Evolutionary conservation across 2,113 vertebrate genomes (phyloP).

Genomic region (Halcyon malimbica): DNA sequence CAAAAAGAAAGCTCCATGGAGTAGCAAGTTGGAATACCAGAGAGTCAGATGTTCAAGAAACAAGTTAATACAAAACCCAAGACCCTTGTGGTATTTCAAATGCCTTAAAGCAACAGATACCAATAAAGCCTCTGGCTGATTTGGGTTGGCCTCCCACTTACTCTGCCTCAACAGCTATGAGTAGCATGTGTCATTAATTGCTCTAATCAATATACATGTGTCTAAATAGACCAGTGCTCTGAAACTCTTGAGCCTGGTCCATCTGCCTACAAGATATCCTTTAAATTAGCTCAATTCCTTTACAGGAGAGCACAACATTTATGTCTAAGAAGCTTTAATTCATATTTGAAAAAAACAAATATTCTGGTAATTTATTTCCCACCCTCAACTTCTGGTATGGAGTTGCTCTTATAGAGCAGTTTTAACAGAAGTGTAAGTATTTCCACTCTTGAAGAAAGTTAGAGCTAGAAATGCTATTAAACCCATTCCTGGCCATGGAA

Average conservation of each 20-base stretch:
- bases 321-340: neutral
- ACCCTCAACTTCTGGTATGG: neutral
- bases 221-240: neutral
- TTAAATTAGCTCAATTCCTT: neutral
- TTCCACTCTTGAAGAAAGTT: neutral
- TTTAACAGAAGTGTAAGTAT: neutral
- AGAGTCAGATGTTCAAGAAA: neutral
- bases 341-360: neutral
- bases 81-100: neutral
- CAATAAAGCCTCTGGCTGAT: neutral
- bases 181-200: neutral
- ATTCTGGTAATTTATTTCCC: neutral
- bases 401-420: accelerated
- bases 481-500: accelerated
- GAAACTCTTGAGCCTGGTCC: neutral
- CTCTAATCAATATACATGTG: neutral
- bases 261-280: no score
- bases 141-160: neutral
- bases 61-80: neutral
- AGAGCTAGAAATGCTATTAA: neutral
- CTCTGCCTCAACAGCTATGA: neutral
- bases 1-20: neutral
- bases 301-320: neutral
- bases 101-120: neutral
- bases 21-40: neutral